These are phyloP conservation scores for Folsomia candida DNA, from an alignment of 2,888 invertebrate species.

Conservation along the genomic window DNA sequence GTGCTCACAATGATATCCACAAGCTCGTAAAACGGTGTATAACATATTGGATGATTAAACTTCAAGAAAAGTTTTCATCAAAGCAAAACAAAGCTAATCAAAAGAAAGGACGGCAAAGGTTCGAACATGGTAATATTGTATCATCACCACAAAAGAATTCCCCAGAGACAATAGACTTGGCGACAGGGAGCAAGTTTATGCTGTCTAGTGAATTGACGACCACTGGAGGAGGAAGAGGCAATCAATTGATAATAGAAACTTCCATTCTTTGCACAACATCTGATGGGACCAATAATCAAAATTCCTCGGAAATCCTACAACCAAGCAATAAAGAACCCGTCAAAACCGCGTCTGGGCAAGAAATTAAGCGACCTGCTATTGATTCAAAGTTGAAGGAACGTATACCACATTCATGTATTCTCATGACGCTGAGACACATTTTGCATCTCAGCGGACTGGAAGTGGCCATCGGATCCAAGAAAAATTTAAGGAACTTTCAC, in stretches of 20 bases:
- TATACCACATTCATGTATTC: constrained; percentile 29
- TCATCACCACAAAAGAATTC: neutral
- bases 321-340: neutral
- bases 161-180: neutral
- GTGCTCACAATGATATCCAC: constrained; percentile 24
- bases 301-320: neutral
- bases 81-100: neutral
- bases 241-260: neutral
- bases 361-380: neutral
- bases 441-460: constrained; percentile 26
- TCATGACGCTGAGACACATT: constrained; percentile 34
- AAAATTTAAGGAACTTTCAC: constrained; percentile 33
- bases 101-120: constrained; percentile 1
- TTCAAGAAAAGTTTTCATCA: no score
- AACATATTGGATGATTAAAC: constrained; percentile 14
- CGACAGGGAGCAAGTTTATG: neutral
- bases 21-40: constrained; percentile 29
- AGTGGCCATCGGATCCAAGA: constrained; percentile 29
- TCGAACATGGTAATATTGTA: neutral
- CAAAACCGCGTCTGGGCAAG: neutral
- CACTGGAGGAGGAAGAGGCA: neutral
- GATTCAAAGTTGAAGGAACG: constrained; percentile 17
- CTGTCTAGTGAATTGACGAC: neutral
- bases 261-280: neutral
- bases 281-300: neutral